These are phyloP conservation scores for Muschampia plurimacula DNA, from an alignment of 2,888 invertebrate genomes.

Conservation along the genomic window DNA sequence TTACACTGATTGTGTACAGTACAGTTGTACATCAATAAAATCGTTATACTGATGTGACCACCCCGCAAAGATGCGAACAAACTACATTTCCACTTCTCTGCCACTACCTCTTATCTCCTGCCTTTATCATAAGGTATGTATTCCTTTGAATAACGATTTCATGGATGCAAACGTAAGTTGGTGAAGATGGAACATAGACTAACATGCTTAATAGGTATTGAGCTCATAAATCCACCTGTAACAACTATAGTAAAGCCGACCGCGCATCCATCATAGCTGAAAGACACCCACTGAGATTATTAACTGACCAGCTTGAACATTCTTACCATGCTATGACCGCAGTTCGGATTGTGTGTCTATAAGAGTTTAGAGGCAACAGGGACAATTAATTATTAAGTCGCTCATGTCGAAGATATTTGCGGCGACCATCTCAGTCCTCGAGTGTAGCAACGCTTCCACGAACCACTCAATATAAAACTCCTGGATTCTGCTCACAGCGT, in stretches of 20 bases:
- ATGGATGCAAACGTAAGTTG: background rate
- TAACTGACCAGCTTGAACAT: slow-evolving; percentile 32
- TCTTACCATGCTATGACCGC: background rate
- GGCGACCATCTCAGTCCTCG: no score
- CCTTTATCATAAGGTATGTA: background rate
- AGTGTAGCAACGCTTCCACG: no score
- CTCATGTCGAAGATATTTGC: no score
- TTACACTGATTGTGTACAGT: slow-evolving; percentile 31
- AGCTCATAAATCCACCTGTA: slow-evolving; percentile 43
- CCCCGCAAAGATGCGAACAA: slow-evolving; percentile 35
- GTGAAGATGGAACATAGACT: slow-evolving; percentile 29
- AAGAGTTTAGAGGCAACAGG: background rate
- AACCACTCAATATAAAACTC: no score
- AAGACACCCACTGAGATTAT: slow-evolving; percentile 55
- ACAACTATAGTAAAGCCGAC: slow-evolving; percentile 42
- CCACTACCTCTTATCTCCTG: background rate
- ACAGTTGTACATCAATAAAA: slow-evolving; percentile 36
- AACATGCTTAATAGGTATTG: slow-evolving; percentile 39
- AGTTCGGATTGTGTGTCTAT: background rate
- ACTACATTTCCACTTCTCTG: background rate
- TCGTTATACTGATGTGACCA: slow-evolving; percentile 39
- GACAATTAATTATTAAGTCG: no score
- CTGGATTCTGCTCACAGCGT: no score
- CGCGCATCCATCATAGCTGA: slow-evolving; percentile 52
- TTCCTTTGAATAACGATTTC: background rate